phyloP scores from a whole-genome alignment of 1,140 invertebrate species.

The Trissolcus basalis region DNA sequence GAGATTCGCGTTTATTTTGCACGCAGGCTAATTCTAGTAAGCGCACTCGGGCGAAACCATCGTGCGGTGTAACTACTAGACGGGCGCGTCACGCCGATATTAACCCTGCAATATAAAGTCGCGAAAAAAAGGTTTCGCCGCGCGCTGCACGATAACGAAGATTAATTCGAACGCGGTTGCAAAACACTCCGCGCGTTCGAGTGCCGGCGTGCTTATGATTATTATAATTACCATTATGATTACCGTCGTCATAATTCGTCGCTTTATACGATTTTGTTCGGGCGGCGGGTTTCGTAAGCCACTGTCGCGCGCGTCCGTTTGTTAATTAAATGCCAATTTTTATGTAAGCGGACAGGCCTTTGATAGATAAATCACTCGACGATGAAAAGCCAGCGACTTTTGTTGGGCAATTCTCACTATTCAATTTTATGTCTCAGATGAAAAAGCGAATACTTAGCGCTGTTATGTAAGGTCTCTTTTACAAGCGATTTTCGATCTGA shows the following conservation, averaged over 20 bases:
- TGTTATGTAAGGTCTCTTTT: too few relatives aligned
- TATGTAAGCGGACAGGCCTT: constrained; percentile 25
- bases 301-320: constrained; percentile 18
- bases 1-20: constrained; percentile 52
- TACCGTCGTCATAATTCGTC: constrained; percentile 13
- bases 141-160: constrained; percentile 44
- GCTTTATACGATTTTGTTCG: constrained; percentile 36
- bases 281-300: constrained; percentile 21
- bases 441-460: too few relatives aligned
- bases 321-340: constrained; percentile 53
- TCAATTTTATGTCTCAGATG: constrained; percentile 7
- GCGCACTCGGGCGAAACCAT: constrained; percentile 53
- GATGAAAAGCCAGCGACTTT: constrained; percentile 5
- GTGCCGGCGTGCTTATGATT: not conserved
- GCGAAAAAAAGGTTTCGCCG: constrained; percentile 18
- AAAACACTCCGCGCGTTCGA: constrained; percentile 12
- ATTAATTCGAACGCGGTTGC: constrained; percentile 44
- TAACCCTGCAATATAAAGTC: constrained; percentile 25
- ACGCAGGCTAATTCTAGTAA: constrained; percentile 34
- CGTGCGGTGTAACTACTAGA: constrained; percentile 48
- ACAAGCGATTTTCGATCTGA: too few relatives aligned
- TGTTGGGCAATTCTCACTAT: constrained; percentile 23
- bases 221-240: constrained; percentile 36
- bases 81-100: constrained; percentile 49
- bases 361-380: constrained; percentile 32